Conservation (phyloP, 1,140 invertebrate genomes). For the Trachymyrmex cornetzi region DNA sequence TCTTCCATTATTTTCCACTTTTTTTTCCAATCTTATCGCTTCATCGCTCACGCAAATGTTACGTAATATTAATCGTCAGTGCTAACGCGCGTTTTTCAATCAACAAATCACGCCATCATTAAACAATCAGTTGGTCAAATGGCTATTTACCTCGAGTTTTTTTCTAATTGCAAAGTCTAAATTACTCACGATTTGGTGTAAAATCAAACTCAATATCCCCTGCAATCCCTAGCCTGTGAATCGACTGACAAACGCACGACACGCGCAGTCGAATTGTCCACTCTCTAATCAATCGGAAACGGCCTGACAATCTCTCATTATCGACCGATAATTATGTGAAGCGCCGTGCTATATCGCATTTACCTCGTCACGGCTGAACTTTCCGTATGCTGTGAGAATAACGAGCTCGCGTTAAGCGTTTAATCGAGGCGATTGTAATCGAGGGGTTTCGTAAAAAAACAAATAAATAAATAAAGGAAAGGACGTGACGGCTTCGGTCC, state of each 20-base stretch:
- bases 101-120: conserved; percentile 34
- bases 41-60: conserved; percentile 5
- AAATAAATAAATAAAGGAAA: background rate
- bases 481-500: background rate
- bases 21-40: conserved; percentile 3
- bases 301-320: conserved; percentile 57
- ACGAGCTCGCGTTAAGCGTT: conserved; percentile 12
- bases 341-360: background rate
- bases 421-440: background rate
- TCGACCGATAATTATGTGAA: conserved; percentile 45
- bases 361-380: conserved; percentile 38
- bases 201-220: conserved; percentile 34
- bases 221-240: background rate
- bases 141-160: conserved; percentile 39
- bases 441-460: background rate
- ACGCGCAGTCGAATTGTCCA: conserved; percentile 20
- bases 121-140: conserved; percentile 49
- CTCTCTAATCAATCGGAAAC: conserved; percentile 59
- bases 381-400: conserved; percentile 22
- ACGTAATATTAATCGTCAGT: conserved; percentile 9
- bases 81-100: conserved; percentile 38
- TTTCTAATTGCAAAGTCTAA: conserved; percentile 34
- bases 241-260: conserved; percentile 34
- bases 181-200: conserved; percentile 29
- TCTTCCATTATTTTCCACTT: conserved; percentile 19